Base-by-base conservation (phyloP, 2,888 invertebrate genomes). In the Mythimna impura region DNA sequence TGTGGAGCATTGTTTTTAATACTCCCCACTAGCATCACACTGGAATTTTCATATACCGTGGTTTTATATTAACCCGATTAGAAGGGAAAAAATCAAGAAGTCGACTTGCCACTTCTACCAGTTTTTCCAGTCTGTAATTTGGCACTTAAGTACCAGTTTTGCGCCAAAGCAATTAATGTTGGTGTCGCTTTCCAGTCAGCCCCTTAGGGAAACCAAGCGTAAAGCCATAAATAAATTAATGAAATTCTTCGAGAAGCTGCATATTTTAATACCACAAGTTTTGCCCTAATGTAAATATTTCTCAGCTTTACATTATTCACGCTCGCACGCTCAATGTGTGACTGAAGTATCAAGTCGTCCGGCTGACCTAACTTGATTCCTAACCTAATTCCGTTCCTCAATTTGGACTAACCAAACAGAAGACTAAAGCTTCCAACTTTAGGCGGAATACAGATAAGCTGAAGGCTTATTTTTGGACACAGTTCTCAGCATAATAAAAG, bases 1-100 rank as follows among this genome's bases (percentile, higher is more conserved):
- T 82, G 82, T 80, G 62, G 73, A 82, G 82, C 79, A 85, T 87
- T 86, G 81, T 86, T 87, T 78, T 82, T 81, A 81, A 81, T 83
- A 77, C 74, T 66, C 74, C 69, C 76, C 78, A 80, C 83, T 70
- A 83, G 40, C 67, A 20, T 36, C 14, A n/a, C 57, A 20, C 64
- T 60, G 67, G 70, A 80, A 80, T 73, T 80, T 58, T 73, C 61
- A 73, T 73, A 54, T 68, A 60, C 69, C 6, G 9, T 57, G 8
- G 43, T 30, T 61, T 62, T 61, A 78, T 54, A 67, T 54, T 43
- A 58, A 67, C 55, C 55, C 40, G 25, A 55, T 66, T 10, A 17
- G 3, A 52, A 61, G 22, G 22, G 1, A 55, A 79, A 71, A 76
- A 65, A n/a, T 55, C 10, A 62, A 79, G 22, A 60, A n/a, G 10